Conservation (phyloP, 2,113 vertebrate species). For the Aptenodytes forsteri region DNA sequence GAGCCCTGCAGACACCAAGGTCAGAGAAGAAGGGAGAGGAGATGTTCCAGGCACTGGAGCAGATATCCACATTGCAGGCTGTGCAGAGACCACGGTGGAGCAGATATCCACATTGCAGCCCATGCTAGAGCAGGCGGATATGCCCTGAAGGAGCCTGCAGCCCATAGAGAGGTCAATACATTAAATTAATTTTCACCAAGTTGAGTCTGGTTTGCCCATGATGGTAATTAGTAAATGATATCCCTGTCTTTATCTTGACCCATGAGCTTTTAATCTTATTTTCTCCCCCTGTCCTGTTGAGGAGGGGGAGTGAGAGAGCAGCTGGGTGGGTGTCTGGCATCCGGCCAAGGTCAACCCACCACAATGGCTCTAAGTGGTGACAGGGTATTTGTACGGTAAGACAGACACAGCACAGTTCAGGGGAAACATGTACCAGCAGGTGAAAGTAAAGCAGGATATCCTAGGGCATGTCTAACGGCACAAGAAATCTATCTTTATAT, state of each 20-base stretch:
- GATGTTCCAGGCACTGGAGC: background rate
- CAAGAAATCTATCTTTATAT: background rate
- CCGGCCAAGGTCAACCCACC: background rate
- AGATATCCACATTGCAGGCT: background rate
- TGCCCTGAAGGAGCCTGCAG: background rate
- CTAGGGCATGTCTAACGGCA: background rate
- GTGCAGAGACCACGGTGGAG: background rate
- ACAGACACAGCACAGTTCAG: background rate
- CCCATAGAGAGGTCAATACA: background rate
- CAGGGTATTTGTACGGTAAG: background rate
- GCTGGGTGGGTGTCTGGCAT: background rate
- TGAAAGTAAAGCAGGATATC: background rate
- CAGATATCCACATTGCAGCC: background rate
- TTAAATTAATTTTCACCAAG: background rate
- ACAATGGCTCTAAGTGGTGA: background rate
- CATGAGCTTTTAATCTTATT: background rate
- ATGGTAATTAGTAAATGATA: background rate
- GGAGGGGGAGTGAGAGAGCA: background rate
- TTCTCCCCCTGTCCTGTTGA: background rate
- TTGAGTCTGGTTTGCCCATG: background rate
- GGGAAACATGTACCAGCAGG: background rate
- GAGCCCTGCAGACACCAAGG: background rate
- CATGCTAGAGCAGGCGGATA: background rate
- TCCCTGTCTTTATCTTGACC: background rate
- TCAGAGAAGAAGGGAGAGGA: background rate